These are phyloP conservation scores for Eubasilissa splendida DNA, from an alignment of 2,888 invertebrate species.

Conservation along the genomic window DNA sequence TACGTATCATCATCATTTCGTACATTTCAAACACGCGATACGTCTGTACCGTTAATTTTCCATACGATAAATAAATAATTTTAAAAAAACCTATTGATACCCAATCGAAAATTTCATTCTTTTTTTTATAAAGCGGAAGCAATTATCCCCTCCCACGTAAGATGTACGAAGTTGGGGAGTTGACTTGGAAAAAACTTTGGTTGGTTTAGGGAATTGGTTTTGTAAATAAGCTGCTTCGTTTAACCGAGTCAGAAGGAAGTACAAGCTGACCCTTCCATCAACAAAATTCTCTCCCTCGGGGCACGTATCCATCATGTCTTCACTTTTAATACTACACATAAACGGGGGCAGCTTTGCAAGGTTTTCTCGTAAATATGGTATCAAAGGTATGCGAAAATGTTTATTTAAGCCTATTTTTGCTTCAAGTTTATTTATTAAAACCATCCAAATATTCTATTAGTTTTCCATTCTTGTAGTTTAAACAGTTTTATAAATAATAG, in stretches of 20 bases:
- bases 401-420: too few species aligned
- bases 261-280: constrained; percentile 39
- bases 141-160: constrained; percentile 37
- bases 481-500: too few species aligned
- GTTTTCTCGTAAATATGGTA: neutral
- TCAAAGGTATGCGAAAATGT: too few species aligned
- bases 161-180: constrained; percentile 33
- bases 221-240: constrained; percentile 45
- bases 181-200: constrained; percentile 42
- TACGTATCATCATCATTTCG: too few species aligned
- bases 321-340: constrained; percentile 6
- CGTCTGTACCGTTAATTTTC: too few species aligned
- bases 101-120: constrained; percentile 23
- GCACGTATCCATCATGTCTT: constrained; percentile 34
- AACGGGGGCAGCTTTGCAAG: constrained; percentile 21
- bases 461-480: too few species aligned
- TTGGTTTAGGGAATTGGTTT: constrained; percentile 46
- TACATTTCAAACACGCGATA: too few species aligned
- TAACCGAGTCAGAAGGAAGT: constrained; percentile 39
- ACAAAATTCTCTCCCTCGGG: neutral
- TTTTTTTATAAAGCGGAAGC: constrained; percentile 28
- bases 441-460: too few species aligned
- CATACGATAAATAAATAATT: neutral
- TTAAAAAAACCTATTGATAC: neutral
- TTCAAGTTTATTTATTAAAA: too few species aligned